A percentile compares a stretch with the other conserved stretches of the same genome.
phyloP scores from a whole-genome alignment of 2,797 vertebrate genomes.

The Carduelis carduelis region DNA sequence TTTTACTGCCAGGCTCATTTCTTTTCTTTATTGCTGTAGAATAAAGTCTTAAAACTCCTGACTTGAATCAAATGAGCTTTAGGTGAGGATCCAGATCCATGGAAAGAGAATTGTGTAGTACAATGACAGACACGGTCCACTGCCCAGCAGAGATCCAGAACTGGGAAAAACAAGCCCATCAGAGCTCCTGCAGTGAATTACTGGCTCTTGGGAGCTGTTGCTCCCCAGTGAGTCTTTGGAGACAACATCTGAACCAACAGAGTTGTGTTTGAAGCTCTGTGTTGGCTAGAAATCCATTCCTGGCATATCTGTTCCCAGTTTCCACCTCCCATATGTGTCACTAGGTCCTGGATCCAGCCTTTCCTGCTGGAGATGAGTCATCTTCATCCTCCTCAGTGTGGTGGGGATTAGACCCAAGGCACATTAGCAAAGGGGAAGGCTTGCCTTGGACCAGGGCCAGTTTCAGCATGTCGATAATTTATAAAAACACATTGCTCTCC shows the following conservation, averaged over 20 bases:
- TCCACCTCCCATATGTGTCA: not conserved
- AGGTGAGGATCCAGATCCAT: not conserved
- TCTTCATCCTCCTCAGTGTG: not conserved
- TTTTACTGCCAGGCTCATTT: not conserved
- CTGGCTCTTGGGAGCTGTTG: not conserved
- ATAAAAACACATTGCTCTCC: conserved; percentile 47
- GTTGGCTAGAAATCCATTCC: not conserved
- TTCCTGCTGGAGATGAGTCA: not conserved
- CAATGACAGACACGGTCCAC: not conserved
- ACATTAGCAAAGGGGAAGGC: not conserved
- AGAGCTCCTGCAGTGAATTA: not conserved
- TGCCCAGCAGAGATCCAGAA: not conserved
- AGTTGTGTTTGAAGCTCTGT: not conserved
- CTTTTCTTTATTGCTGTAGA: not conserved
- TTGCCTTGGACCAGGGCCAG: conserved; percentile 35
- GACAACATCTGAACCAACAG: not conserved
- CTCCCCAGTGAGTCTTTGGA: not conserved
- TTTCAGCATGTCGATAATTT: conserved; percentile 53
- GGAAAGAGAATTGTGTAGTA: not conserved
- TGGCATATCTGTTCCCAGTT: not conserved
- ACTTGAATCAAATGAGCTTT: not conserved
- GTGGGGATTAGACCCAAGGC: not conserved
- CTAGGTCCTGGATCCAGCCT: not conserved
- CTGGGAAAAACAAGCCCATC: not conserved
- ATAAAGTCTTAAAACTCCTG: not conserved